Conservation (phyloP, 2,888 invertebrate genomes). For the Pterostichus madidus region DNA sequence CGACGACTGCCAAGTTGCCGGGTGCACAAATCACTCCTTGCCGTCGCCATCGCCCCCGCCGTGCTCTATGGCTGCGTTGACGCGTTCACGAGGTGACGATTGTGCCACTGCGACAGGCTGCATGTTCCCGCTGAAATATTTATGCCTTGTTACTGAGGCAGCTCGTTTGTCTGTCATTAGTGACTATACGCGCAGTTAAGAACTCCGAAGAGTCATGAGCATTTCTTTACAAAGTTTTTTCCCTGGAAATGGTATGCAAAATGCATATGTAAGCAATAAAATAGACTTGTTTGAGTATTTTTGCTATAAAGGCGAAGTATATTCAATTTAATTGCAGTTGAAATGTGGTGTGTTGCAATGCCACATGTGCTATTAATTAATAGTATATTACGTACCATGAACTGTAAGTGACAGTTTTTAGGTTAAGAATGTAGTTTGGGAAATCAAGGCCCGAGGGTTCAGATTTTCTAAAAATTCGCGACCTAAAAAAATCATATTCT, state of each 20-base stretch:
- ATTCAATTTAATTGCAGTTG: not conserved
- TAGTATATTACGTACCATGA: too few species aligned
- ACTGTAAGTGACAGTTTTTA: too few species aligned
- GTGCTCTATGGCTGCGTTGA: slow-evolving; percentile 25
- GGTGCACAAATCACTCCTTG: slow-evolving; percentile 49
- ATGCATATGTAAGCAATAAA: slow-evolving; percentile 11
- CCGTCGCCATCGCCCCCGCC: not conserved
- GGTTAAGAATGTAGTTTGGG: too few species aligned
- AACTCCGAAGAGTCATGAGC: slow-evolving; percentile 4
- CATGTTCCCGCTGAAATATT: slow-evolving; percentile 56
- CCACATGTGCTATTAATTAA: too few species aligned
- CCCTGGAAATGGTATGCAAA: not conserved
- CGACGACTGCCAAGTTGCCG: slow-evolving; percentile 10
- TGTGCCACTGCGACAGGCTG: slow-evolving; percentile 50
- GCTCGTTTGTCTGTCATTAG: slow-evolving; percentile 61
- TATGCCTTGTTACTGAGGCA: slow-evolving; percentile 53
- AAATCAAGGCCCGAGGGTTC: too few species aligned
- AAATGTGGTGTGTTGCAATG: too few species aligned
- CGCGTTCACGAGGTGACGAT: slow-evolving; percentile 57
- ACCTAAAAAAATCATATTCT: too few species aligned
- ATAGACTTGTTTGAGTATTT: slow-evolving; percentile 3
- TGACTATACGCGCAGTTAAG: slow-evolving; percentile 15
- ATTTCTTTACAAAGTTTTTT: slow-evolving; percentile 4
- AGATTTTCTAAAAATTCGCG: too few species aligned
- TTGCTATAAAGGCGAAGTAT: not conserved